Percentiles rank a stretch among this genome's conserved stretches.
Evolutionary conservation across 2,888 invertebrate genomes (phyloP).

Genomic region (Nycteola revayana): DNA sequence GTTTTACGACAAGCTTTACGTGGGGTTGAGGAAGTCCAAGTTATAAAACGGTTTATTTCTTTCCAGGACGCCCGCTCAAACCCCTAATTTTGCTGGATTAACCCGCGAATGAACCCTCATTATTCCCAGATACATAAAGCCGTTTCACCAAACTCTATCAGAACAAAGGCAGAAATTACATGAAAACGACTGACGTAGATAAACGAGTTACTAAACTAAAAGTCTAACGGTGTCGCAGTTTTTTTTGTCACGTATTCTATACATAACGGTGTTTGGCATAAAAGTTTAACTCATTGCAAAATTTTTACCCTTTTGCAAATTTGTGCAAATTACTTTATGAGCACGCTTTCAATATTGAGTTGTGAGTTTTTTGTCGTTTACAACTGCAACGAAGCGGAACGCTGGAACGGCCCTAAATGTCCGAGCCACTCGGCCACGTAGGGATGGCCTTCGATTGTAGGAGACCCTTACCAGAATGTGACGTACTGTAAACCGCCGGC

Average conservation of each 20-base stretch:
- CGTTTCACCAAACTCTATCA: constrained; percentile 23
- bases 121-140: constrained; percentile 34
- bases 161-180: constrained; percentile 37
- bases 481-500: constrained; percentile 57
- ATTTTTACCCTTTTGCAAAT: constrained; percentile 77
- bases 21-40: constrained; percentile 74
- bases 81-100: constrained; percentile 68
- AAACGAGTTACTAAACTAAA: constrained; percentile 59
- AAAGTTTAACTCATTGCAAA: constrained; percentile 55
- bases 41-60: constrained; percentile 81
- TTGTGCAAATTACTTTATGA: constrained; percentile 80
- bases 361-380: constrained; percentile 65
- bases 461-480: constrained; percentile 47
- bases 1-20: constrained; percentile 77
- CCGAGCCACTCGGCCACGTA: constrained; percentile 43
- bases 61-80: constrained; percentile 60
- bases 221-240: constrained; percentile 46
- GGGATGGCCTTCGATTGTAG: constrained; percentile 53
- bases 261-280: constrained; percentile 64
- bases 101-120: constrained; percentile 51
- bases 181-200: constrained; percentile 29
- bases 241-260: constrained; percentile 52
- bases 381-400: constrained; percentile 54
- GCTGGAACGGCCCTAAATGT: constrained; percentile 43
- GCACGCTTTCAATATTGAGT: constrained; percentile 55